Evolutionary conservation across 2,888 invertebrate genomes (phyloP), one percentile per base, ranked within the genome.

Genomic region (Phanerotoma sp.): DNA sequence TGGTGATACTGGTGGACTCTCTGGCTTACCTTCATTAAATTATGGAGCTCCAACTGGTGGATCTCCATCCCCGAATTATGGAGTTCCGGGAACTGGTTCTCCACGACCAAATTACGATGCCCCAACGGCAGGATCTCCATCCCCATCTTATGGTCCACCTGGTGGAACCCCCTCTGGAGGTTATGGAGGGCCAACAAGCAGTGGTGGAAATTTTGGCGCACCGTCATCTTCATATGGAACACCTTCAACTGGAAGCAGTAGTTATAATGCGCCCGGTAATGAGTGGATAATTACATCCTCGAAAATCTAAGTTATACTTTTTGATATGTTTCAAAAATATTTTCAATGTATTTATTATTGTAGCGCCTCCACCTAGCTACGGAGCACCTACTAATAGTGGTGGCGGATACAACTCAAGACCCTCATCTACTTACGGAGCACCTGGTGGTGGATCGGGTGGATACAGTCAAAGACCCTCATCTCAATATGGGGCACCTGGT

Each of bases 401-500:
- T 16, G 73, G 66, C 11, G 64, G 60, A 37, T 62, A 70, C 25
- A 25, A 9, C 48, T 61, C 33, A 13, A 46, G 46, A n/a, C 73
- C 74, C 9, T 79, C 67, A 7, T 68, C 75, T 58, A 72, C 68
- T 46, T 79, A 78, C 59, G 77, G 62, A 40, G 75, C 79, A 4
- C 79, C 79, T 9, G 9, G 7, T 25, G 25, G 25, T 3, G 25
- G 25, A 3, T 30, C 30, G n/a, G 56, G 60, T 42, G 51, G 54
- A 22, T 57, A n/a, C n/a, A n/a, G n/a, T 35, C 62, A 70, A 21
- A 62, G 66, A 52, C 79, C 80, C 0, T 80, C 81, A 1, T 78
- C 79, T 20, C 70, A 78, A 65, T 84, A 84, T 64, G 82, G 83
- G 30, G 69, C 81, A 3, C 81, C 35, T 7, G 5, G 15, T 2